Evolutionary conservation across 2,888 invertebrate genomes (phyloP).

Genomic region (Electrophaes corylata): DNA sequence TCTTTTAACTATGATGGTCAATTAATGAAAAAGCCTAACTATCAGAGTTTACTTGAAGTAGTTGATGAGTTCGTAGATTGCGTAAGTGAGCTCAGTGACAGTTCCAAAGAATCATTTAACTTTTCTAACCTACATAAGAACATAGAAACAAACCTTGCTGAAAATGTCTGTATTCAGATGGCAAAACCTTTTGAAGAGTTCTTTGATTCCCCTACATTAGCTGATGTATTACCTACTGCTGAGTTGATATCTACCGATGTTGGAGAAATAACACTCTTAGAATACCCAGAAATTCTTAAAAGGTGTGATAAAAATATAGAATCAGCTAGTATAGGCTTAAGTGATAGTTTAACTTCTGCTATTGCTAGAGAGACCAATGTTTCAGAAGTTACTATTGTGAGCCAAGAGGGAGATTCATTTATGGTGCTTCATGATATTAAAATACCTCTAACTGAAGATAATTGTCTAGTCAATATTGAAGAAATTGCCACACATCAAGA

Average conservation of each 20-base stretch:
- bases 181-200: slow-evolving; percentile 21
- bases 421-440: not conserved
- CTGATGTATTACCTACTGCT: slow-evolving; percentile 9
- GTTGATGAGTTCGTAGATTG: slow-evolving; percentile 24
- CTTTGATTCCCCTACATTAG: slow-evolving; percentile 23
- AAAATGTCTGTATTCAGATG: slow-evolving; percentile 8
- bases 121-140: not conserved
- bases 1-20: not conserved
- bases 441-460: not conserved
- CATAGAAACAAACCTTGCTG: not conserved
- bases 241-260: slow-evolving; percentile 16
- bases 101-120: not conserved
- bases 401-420: not conserved
- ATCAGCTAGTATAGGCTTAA: slow-evolving; percentile 1
- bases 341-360: slow-evolving; percentile 6
- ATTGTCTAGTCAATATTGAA: not conserved
- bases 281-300: slow-evolving; percentile 10
- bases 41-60: not conserved
- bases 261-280: slow-evolving; percentile 14
- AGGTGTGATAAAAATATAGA: not conserved
- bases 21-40: not conserved
- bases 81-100: slow-evolving; percentile 6
- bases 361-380: slow-evolving; percentile 1
- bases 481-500: not conserved
- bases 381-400: not conserved